These are phyloP conservation scores for Sphenopsis melanotis DNA, from an alignment of 2,797 vertebrate species.

Conservation along the genomic window DNA sequence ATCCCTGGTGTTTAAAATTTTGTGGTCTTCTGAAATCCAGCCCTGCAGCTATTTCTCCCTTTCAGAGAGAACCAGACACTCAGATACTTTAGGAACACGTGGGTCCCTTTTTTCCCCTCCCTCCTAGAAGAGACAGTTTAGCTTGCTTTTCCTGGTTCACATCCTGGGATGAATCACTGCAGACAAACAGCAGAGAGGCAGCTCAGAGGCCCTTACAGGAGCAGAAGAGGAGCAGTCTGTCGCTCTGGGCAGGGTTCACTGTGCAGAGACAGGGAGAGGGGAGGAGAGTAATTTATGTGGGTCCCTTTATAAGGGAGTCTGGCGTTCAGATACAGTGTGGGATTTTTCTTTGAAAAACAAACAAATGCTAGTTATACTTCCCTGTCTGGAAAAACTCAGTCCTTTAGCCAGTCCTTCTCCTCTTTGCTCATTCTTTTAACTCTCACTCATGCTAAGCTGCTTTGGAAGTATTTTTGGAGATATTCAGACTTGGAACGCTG, in stretches of 20 bases:
- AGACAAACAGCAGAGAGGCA: background rate
- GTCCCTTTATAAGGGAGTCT: slow-evolving; percentile 25
- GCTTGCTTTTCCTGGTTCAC: slow-evolving; percentile 44
- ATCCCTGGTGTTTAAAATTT: slow-evolving; percentile 60
- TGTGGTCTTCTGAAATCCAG: slow-evolving; percentile 55
- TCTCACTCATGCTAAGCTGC: background rate
- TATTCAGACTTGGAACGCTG: background rate
- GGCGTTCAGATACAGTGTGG: background rate
- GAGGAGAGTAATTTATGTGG: slow-evolving; percentile 6
- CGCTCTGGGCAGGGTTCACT: background rate
- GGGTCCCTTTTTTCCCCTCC: background rate
- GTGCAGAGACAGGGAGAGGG: background rate
- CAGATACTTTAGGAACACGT: slow-evolving; percentile 20
- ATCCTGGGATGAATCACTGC: slow-evolving; percentile 53
- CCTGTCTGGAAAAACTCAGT: slow-evolving; percentile 33
- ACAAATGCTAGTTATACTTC: slow-evolving; percentile 1
- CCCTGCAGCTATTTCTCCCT: slow-evolving; percentile 61
- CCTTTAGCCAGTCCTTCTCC: background rate
- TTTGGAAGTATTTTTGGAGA: slow-evolving; percentile 47
- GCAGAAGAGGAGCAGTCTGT: slow-evolving; percentile 5
- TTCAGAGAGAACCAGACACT: slow-evolving; percentile 48
- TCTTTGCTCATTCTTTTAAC: slow-evolving; percentile 29
- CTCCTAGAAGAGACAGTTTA: slow-evolving; percentile 33
- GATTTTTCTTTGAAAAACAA: slow-evolving; percentile 35
- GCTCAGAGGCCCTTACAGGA: background rate